Evolutionary conservation across 2,113 vertebrate genomes (phyloP), one percentile per base, ranked within the genome.

Genomic region (Halichoeres trimaculatus): DNA sequence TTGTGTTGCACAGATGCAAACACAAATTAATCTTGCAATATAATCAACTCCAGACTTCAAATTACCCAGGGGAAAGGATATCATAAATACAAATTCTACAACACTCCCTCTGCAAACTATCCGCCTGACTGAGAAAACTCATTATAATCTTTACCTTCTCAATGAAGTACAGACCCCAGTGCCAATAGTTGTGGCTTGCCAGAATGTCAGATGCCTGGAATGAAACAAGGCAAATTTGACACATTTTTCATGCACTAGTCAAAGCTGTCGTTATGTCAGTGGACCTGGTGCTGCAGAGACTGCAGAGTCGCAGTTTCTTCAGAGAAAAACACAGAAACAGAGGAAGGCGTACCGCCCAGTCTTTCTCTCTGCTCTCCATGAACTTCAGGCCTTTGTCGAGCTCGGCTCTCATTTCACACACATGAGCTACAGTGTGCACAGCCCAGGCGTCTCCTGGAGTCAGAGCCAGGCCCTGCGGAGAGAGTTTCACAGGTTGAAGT

Each of bases 111-210:
- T 68, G 76, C 55, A 68, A 74, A 66, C 71, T 79, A 17, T 35
- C 66, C 12, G 56, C 85, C 20, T 59, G 83, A 72, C 70, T 86
- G 81, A 85, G 79, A 71, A 85, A 84, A 66, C 51, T 68, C 71
- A 81, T 82, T 78, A 75, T 8, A 63, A 76, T 80, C 23, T 92
- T 76, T 93, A 99, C 98, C 98, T 97, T 96, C 85, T 99, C 98
- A 36, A 98, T 95, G 63, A 95, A 93, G 84, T 94, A 96, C 0
- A 99, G 90, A 24, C 96, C 95, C 98, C 98, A 99, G 75, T 99
- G 98, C 98, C 98, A 99, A 53, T 99, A 99, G 85, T 97, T 97
- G 60, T 99, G 98, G 70, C 96, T 94, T 52, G 95, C 95, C 56
- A 99, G 94, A 90, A 96, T 92, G 57, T 98, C 96, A 1, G 91